Conservation (phyloP, 1,140 invertebrate species). For the Drosophila cardini region DNA sequence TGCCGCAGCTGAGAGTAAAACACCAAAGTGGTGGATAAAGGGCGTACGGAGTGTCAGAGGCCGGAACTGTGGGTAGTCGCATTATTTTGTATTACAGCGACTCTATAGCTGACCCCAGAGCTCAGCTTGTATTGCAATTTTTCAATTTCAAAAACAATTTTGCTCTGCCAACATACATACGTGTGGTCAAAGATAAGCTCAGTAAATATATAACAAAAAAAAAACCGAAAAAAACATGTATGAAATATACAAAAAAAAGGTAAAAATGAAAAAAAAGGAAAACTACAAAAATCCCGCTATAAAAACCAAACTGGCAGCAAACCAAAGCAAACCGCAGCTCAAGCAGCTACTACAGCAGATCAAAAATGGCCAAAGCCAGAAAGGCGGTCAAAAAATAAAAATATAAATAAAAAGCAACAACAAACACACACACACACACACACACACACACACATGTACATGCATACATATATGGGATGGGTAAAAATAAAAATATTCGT, state of each 20-base stretch:
- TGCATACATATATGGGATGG: constrained; percentile 34
- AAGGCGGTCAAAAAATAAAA: constrained; percentile 64
- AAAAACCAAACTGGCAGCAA: constrained; percentile 70
- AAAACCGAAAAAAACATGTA: constrained; percentile 39
- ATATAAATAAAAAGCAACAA: constrained; percentile 27
- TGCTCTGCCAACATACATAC: constrained; percentile 82
- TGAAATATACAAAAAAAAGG: constrained; percentile 22
- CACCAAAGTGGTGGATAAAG: background rate
- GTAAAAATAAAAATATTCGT: constrained; percentile 69
- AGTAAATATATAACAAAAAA: constrained; percentile 68
- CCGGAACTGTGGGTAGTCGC: constrained; percentile 39
- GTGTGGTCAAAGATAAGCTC: constrained; percentile 82
- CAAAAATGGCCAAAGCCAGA: constrained; percentile 75
- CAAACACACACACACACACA: constrained; percentile 13
- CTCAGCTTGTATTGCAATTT: constrained; percentile 82
- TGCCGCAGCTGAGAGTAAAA: constrained; percentile 46
- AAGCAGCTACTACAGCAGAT: constrained; percentile 77
- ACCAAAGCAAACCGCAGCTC: constrained; percentile 79
- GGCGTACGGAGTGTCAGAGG: background rate
- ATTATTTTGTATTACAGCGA: constrained; percentile 78
- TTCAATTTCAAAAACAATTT: constrained; percentile 83
- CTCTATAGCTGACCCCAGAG: constrained; percentile 50
- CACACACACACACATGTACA: background rate
- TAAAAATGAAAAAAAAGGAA: constrained; percentile 45
- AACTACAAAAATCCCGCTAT: constrained; percentile 46